Conservation (phyloP, 2,113 vertebrate species). For the Hiodon tergisus region DNA sequence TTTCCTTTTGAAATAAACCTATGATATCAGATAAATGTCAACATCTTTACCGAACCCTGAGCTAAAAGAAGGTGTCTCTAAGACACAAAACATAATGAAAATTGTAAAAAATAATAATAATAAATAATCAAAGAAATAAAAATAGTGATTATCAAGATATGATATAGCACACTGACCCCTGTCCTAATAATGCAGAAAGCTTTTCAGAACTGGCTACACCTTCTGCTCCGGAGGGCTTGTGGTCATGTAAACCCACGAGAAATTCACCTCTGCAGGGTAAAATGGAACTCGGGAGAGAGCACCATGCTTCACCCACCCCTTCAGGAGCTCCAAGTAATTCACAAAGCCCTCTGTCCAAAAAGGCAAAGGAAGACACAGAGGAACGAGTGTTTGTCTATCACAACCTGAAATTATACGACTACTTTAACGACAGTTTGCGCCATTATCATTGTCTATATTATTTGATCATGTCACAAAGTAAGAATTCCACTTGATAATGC, state of each 20-base stretch:
- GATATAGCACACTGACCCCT: conserved; percentile 5
- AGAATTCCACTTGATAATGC: background rate
- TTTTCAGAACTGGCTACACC: background rate
- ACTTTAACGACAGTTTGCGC: background rate
- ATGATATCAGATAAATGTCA: conserved; percentile 22
- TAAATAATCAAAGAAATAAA: background rate
- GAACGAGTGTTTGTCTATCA: background rate
- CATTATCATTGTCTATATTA: background rate
- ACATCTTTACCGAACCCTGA: conserved; percentile 54
- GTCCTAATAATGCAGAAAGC: background rate
- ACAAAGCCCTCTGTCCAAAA: background rate
- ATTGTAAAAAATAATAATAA: conserved; percentile 30
- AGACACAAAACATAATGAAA: conserved; percentile 25
- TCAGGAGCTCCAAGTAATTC: background rate
- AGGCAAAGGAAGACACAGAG: background rate
- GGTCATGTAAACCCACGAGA: background rate
- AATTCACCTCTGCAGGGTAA: background rate
- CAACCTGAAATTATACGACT: background rate
- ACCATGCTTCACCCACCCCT: background rate
- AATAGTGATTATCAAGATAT: conserved; percentile 29
- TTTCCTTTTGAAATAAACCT: conserved; percentile 30
- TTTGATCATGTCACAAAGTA: background rate
- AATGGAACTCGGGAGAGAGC: background rate
- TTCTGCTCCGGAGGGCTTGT: background rate
- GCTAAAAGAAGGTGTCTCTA: conserved; percentile 45